phyloP scores from a whole-genome alignment of 2,888 invertebrate species.

The Meteorus cinctellus region DNA sequence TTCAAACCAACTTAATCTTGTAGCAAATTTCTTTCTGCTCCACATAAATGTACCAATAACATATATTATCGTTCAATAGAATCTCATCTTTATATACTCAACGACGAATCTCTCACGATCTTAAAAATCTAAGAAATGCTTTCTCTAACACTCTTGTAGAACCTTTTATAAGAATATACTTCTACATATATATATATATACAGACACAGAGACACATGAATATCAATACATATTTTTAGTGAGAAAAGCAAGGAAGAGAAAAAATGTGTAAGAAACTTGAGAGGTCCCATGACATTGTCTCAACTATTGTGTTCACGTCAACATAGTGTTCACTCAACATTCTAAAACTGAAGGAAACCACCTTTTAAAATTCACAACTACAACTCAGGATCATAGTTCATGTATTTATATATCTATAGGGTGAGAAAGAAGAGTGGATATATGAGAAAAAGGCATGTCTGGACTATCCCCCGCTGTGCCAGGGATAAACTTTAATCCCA shows the following conservation, averaged over 20 bases:
- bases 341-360: constrained; percentile 41
- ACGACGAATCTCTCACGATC: constrained; percentile 10
- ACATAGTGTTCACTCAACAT: constrained; percentile 17
- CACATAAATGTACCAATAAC: background rate
- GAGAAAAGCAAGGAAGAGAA: constrained; percentile 1
- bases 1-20: background rate
- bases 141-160: background rate
- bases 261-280: constrained; percentile 22
- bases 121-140: constrained; percentile 18
- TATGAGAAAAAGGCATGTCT: constrained; percentile 4
- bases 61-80: background rate
- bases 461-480: constrained; percentile 46
- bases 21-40: background rate
- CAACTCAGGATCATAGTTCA: background rate
- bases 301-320: constrained; percentile 44
- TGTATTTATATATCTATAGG: background rate
- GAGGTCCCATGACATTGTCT: constrained; percentile 43
- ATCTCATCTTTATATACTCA: background rate
- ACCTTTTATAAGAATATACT: background rate
- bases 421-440: background rate
- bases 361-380: background rate
- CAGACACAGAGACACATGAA: background rate
- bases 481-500: constrained; percentile 63
- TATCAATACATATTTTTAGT: constrained; percentile 13
- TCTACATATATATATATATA: background rate